Base-by-base conservation (phyloP, 2,797 vertebrate genomes). In the Microchirus variegatus region DNA sequence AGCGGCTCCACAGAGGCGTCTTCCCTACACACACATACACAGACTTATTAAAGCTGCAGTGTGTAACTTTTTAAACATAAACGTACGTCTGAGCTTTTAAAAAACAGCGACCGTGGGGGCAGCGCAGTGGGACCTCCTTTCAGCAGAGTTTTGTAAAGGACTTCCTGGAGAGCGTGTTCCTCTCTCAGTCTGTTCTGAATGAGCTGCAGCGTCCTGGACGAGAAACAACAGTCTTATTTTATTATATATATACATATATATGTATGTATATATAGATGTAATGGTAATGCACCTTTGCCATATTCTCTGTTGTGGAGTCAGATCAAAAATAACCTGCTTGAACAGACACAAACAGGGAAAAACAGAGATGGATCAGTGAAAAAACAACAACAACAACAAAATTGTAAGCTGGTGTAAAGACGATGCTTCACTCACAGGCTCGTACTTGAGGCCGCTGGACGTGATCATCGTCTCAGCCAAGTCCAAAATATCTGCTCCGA, bases 401-500 rank as follows among this genome's bases (percentile, higher is more conserved):
- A 9, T 9, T 12, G 10, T n/a, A n/a, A n/a, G n/a, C 22, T 22
- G 3, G 22, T 22, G 22, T 22, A 5, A 22, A 22, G 13, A 11
- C 9, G 13, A 40, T 2, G 10, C 9, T 60, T 42, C 49, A 92
- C 96, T 94, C 86, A 99, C 97, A 70, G 96, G 94, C 82, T 99
- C 96, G 76, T 99, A 99, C 69, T 93, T 91, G 13, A 99, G 91
- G 13, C 95, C 96, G 47, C 93, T 95, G 53, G 96, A 95, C 26
- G 96, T 95, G 8, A 99, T 96, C 97, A 98, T 98, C 4, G 97
- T 98, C 93, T 99, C 97, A 42, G 97, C 96, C 83, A 99, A 88
- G 85, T 99, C 97, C 86, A 99, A 85, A 63, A 99, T 97, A 82
- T 99, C 97, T 41, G 97, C 97, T 49, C 97, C 97, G 22, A 99